Evolutionary conservation across 2,797 vertebrate species (phyloP).

Genomic region (Pseudochromis fuscus): DNA sequence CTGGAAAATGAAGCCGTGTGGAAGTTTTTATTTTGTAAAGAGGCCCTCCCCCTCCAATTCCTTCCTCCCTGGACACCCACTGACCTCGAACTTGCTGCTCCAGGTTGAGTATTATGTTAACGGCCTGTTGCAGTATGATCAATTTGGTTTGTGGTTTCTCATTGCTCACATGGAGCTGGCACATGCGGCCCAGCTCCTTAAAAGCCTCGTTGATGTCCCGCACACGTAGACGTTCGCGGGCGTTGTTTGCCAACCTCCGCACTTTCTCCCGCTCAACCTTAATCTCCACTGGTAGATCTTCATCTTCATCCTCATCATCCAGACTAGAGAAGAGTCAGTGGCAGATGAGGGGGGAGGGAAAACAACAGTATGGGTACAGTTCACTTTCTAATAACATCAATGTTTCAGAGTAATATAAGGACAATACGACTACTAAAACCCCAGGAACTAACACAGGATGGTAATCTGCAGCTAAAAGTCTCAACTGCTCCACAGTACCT

Average conservation of each 20-base stretch:
- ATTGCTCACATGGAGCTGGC: constrained; percentile 97
- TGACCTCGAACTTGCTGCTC: constrained; percentile 99
- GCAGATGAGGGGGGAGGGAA: constrained; percentile 72
- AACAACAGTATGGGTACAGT: constrained; percentile 75
- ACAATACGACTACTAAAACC: background rate
- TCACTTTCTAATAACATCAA: constrained; percentile 32
- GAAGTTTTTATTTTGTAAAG: constrained; percentile 58
- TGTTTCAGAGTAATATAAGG: background rate
- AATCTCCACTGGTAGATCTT: constrained; percentile 97
- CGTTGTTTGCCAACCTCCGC: constrained; percentile 97
- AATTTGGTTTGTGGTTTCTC: constrained; percentile 99
- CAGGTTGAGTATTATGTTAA: constrained; percentile 98
- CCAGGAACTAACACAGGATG: background rate
- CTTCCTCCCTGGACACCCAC: constrained; percentile 85
- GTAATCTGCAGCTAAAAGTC: background rate
- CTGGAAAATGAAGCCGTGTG: constrained; percentile 66
- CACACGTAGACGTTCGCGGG: constrained; percentile 95
- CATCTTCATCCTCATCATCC: constrained; percentile 82
- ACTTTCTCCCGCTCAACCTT: constrained; percentile 99
- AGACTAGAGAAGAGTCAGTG: constrained; percentile 71
- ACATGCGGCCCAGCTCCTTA: constrained; percentile 99
- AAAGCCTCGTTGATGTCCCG: constrained; percentile 99
- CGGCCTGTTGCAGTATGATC: constrained; percentile 98
- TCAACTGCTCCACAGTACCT: background rate
- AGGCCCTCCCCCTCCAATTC: constrained; percentile 73